These are phyloP conservation scores for Eumerus sabulonum DNA, from an alignment of 2,888 invertebrate species.

Conservation along the genomic window DNA sequence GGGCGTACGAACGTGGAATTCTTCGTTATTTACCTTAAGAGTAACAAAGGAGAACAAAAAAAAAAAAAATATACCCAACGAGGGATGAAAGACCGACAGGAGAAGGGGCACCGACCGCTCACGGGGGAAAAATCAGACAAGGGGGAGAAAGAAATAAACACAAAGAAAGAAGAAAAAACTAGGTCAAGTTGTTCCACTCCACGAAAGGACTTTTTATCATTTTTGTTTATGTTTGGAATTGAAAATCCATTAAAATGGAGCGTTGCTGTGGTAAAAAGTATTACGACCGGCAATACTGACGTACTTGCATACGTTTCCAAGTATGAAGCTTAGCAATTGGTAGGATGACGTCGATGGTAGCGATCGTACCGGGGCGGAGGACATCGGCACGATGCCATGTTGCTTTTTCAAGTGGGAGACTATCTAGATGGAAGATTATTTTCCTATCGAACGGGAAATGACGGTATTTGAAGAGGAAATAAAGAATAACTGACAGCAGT, in stretches of 20 bases:
- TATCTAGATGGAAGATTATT: conserved; percentile 54
- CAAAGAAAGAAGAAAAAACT: conserved; percentile 50
- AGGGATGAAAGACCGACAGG: conserved; percentile 17
- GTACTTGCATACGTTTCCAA: not conserved
- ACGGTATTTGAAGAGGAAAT: conserved; percentile 62
- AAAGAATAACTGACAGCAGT: conserved; percentile 55
- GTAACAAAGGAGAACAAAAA: no score
- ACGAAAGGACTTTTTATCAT: conserved; percentile 67
- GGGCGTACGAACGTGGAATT: conserved; percentile 47
- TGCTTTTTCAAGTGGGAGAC: conserved; percentile 32
- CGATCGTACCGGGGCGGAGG: not conserved
- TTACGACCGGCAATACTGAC: conserved; percentile 27
- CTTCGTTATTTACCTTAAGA: conserved; percentile 58
- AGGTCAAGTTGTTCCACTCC: conserved; percentile 68
- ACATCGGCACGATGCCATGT: conserved; percentile 17
- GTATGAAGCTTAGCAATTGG: not conserved
- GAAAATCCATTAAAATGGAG: conserved; percentile 68
- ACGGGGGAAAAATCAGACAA: conserved; percentile 11
- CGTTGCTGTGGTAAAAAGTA: conserved; percentile 29
- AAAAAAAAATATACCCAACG: no score
- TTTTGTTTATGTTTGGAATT: conserved; percentile 67
- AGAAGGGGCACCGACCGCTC: conserved; percentile 32
- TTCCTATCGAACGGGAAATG: conserved; percentile 62
- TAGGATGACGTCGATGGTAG: not conserved
- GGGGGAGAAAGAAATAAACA: conserved; percentile 32